Evolutionary conservation across 1,140 invertebrate genomes (phyloP).

Genomic region (Chionoecetes opilio): DNA sequence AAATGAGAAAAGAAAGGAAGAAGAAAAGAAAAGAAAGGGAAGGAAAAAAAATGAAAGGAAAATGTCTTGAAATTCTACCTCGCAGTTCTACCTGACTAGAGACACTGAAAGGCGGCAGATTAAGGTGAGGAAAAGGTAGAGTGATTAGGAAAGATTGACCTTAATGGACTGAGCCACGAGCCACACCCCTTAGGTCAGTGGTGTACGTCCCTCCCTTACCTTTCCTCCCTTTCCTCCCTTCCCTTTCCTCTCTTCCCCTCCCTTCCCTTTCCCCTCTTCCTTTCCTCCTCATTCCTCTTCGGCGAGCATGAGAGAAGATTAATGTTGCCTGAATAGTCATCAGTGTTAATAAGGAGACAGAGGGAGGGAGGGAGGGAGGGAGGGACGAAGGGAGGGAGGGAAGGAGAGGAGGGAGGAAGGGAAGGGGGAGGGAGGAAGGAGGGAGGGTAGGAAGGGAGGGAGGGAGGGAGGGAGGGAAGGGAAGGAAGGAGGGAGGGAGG

Average conservation of each 20-base stretch:
- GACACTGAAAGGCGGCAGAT: not conserved
- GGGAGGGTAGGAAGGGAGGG: not conserved
- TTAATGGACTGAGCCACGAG: not conserved
- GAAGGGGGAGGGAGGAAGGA: not conserved
- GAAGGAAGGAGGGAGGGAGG: not conserved
- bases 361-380: not conserved
- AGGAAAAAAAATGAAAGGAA: not conserved
- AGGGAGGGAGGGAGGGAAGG: not conserved
- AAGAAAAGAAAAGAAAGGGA: no score
- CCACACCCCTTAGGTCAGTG: constrained; percentile 3
- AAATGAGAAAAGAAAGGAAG: no score
- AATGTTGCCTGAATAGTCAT: constrained; percentile 19
- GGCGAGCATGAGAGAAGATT: not conserved
- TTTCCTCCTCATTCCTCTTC: not conserved
- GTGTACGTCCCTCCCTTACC: not conserved
- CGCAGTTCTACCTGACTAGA: constrained; percentile 27
- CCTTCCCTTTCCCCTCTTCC: not conserved
- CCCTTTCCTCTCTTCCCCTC: not conserved
- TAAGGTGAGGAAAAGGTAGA: constrained; percentile 19
- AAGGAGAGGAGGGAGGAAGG: not conserved
- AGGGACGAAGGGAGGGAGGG: not conserved
- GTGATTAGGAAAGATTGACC: constrained; percentile 29
- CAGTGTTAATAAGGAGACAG: constrained; percentile 5
- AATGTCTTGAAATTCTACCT: not conserved
- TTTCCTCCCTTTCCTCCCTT: not conserved